Conservation (phyloP, 2,797 vertebrate genomes). For the Lepilemur ruficaudatus region DNA sequence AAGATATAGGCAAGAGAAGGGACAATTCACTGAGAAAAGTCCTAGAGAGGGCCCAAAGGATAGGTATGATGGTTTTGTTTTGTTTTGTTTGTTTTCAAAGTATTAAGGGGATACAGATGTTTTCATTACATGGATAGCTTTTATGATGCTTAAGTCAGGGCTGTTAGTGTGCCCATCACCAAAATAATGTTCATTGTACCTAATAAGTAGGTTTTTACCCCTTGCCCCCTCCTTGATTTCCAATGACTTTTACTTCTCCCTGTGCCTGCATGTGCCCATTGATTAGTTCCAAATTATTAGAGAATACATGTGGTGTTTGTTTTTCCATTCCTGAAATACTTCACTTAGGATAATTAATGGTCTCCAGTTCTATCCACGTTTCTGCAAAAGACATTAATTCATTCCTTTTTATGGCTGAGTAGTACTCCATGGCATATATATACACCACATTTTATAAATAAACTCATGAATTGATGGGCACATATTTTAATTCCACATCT, state of each 20-base stretch:
- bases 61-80: not conserved
- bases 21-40: constrained; percentile 6
- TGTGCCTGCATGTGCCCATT: not conserved
- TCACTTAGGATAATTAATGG: not conserved
- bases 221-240: not conserved
- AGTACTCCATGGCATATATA: not conserved
- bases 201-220: not conserved
- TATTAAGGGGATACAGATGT: not conserved
- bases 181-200: not conserved
- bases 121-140: not conserved
- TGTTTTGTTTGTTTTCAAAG: not conserved
- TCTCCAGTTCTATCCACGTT: not conserved
- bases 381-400: not conserved
- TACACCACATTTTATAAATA: not conserved
- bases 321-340: not conserved
- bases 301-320: not conserved
- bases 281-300: not conserved
- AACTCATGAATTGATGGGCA: not conserved
- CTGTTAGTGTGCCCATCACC: not conserved
- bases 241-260: not conserved
- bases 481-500: not conserved
- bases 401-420: not conserved
- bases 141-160: not conserved
- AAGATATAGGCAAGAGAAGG: not conserved
- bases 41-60: not conserved